Evolutionary conservation across 2,797 vertebrate species (phyloP), one percentile per base, ranked within the genome.

Genomic region (Sebastes diploproa): DNA sequence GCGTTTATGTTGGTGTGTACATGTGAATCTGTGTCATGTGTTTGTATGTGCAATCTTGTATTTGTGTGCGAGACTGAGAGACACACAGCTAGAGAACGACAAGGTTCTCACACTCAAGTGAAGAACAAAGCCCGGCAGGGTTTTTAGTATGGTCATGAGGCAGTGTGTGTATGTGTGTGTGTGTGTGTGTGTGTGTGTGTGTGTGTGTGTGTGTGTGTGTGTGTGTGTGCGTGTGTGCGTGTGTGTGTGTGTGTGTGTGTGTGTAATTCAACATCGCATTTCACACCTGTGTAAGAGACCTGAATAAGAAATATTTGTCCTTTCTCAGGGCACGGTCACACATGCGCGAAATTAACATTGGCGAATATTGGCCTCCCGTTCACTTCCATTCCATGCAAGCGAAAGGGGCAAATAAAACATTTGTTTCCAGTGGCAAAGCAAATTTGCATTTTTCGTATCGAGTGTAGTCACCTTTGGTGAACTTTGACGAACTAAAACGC

Each of bases 11-110:
- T 55, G 68, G 69, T 72, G 83, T 78, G 75, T 76, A 62, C 78
- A 62, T 76, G 71, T 79, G 72, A 87, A 80, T 85, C 75, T 76
- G 67, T 87, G 78, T 83, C 71, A 78, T 89, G 81, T 63, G 82
- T 90, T 88, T 60, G 76, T 62, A 64, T 23, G 80, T 83, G 79
- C 69, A 83, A 69, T 52, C 32, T 16, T 32, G 77, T 83, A 69
- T 83, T 54, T 78, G 75, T 64, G 78, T 84, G 74, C 54, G 46
- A 80, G 82, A 63, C 50, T 13, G 61, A 69, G 67, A 80, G 36
- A 69, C 65, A 81, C 30, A 67, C 54, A 69, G 10, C 54, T 66
- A 62, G 7, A 64, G 54, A 72, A 85, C 75, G 82, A 86, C 73
- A 82, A 67, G 64, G 36, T 72, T 85, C 82, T 82, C 65, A 81